Percentiles rank a stretch among this genome's conserved stretches.
phyloP scores from a whole-genome alignment of 2,888 invertebrate genomes.

The Hyles lineata region DNA sequence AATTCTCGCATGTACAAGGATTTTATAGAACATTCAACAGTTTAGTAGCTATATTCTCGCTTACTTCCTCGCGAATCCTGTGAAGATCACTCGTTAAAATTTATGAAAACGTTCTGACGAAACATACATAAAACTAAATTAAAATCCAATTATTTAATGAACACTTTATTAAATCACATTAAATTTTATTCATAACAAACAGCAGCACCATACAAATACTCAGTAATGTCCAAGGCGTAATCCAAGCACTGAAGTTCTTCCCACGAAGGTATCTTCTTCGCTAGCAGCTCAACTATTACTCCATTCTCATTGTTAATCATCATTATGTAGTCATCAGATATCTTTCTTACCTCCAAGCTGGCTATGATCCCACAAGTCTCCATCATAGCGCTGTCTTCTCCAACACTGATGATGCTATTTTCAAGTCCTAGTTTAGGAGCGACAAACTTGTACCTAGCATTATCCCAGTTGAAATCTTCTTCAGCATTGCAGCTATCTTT shows the following conservation, averaged over 20 bases:
- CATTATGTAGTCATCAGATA: slow-evolving; percentile 1
- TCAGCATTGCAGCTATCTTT: background rate
- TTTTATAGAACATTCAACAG: background rate
- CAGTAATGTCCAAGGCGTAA: background rate
- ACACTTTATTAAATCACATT: background rate
- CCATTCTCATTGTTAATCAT: slow-evolving; percentile 3
- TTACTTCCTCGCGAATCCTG: background rate
- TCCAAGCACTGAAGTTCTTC: slow-evolving; percentile 4
- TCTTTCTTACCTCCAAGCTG: slow-evolving; percentile 8
- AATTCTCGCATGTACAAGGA: background rate
- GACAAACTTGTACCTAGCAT: slow-evolving; percentile 5
- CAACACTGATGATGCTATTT: background rate
- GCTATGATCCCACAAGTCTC: slow-evolving; percentile 11
- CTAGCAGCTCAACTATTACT: background rate
- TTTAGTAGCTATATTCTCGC: slow-evolving; percentile 5
- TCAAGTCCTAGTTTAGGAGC: background rate
- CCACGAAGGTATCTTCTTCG: background rate
- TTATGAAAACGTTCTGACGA: background rate
- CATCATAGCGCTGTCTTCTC: background rate
- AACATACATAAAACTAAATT: background rate
- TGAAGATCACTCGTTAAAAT: slow-evolving; percentile 6
- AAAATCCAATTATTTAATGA: background rate
- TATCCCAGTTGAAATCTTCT: background rate
- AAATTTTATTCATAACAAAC: background rate
- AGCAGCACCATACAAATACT: background rate